phyloP scores from a whole-genome alignment of 2,113 vertebrate genomes.

The Kryptolebias marmoratus region DNA sequence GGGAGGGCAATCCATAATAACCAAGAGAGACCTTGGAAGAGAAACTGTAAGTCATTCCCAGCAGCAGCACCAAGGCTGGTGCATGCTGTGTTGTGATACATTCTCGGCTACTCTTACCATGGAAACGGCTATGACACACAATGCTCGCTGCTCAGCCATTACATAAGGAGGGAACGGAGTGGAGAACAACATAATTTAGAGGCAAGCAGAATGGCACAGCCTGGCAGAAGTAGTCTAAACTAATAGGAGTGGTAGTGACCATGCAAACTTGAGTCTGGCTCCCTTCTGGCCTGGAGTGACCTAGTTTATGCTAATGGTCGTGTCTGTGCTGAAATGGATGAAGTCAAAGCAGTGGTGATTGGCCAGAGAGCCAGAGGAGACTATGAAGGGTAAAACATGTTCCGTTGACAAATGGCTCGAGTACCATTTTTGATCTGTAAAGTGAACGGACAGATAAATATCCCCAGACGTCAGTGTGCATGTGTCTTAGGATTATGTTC shows the following conservation, averaged over 20 bases:
- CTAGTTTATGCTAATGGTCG: slow-evolving; percentile 80
- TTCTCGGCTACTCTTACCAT: slow-evolving; percentile 59
- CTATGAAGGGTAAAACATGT: slow-evolving; percentile 55
- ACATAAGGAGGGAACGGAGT: slow-evolving; percentile 67
- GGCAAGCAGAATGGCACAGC: slow-evolving; percentile 45
- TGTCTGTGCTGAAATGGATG: slow-evolving; percentile 56
- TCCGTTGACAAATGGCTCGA: slow-evolving; percentile 44
- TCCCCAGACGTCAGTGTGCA: slow-evolving; percentile 17
- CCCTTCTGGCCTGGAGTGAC: slow-evolving; percentile 79
- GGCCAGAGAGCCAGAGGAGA: slow-evolving; percentile 56
- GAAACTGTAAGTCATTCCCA: slow-evolving; percentile 15
- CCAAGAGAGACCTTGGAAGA: slow-evolving; percentile 16
- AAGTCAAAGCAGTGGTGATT: slow-evolving; percentile 65
- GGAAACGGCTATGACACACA: slow-evolving; percentile 69
- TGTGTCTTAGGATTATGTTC: slow-evolving; percentile 43
- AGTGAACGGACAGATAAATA: slow-evolving; percentile 29
- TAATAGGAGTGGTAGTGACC: slow-evolving; percentile 67
- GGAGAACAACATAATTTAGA: slow-evolving; percentile 52
- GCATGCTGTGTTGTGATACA: slow-evolving; percentile 58
- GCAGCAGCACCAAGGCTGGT: slow-evolving; percentile 34
- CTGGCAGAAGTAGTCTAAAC: slow-evolving; percentile 50
- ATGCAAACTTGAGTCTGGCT: slow-evolving; percentile 71
- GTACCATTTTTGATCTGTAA: slow-evolving; percentile 16
- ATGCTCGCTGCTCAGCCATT: slow-evolving; percentile 64
- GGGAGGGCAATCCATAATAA: neutral